phyloP scores from a whole-genome alignment of 2,797 vertebrate genomes.

The Anomalospiza imberbis region DNA sequence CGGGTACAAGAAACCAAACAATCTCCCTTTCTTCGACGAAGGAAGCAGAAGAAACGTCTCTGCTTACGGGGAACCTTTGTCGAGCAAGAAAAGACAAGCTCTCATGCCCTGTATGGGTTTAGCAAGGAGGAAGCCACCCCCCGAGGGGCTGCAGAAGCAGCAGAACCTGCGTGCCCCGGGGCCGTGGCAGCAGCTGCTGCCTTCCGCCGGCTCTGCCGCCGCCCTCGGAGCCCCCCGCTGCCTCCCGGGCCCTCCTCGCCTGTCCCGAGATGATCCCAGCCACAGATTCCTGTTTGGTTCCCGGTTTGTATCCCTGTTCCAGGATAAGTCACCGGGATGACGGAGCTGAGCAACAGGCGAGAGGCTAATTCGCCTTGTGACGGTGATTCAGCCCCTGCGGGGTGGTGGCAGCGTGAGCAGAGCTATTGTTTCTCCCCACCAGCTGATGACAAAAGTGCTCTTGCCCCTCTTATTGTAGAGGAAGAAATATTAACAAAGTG shows the following conservation, averaged over 20 bases:
- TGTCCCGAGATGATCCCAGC: not conserved
- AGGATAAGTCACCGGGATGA: not conserved
- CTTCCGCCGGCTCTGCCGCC: not conserved
- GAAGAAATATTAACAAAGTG: not conserved
- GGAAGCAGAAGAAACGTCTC: not conserved
- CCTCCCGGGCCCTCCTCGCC: not conserved
- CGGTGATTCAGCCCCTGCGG: constrained; percentile 34
- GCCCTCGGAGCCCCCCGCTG: not conserved
- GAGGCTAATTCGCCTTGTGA: not conserved
- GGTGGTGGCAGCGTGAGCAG: not conserved
- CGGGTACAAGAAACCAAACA: not conserved
- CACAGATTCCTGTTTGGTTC: not conserved
- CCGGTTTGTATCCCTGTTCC: not conserved
- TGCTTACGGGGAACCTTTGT: not conserved
- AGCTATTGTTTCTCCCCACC: constrained; percentile 8
- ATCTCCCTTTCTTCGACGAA: not conserved
- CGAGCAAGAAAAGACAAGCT: not conserved
- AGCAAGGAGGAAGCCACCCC: not conserved
- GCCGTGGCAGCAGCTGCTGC: not conserved
- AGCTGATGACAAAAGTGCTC: not conserved
- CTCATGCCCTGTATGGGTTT: not conserved
- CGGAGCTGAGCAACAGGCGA: not conserved
- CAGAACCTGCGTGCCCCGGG: accelerated
- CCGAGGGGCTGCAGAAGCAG: not conserved
- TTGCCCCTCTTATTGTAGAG: not conserved